Conservation (phyloP, 2,888 invertebrate genomes). For the Caenorhabditis macrosperma region DNA sequence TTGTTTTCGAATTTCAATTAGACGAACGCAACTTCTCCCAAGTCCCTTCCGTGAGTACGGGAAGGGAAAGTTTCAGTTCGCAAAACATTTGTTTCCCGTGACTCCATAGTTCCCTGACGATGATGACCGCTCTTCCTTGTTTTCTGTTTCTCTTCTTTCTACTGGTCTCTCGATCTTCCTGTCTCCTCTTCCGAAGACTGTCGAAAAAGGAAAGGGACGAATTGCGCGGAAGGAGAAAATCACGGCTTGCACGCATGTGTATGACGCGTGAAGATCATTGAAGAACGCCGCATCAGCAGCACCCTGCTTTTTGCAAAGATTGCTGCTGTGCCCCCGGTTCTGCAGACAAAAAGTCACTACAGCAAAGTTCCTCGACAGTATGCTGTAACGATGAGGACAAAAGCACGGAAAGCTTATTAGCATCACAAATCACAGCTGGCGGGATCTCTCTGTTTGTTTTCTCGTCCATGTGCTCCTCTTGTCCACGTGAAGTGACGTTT, state of each 20-base stretch:
- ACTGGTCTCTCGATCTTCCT: no score
- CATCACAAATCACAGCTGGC: constrained; percentile 11
- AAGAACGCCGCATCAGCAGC: constrained; percentile 49
- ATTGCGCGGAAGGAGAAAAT: constrained; percentile 9
- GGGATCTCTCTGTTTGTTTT: constrained; percentile 13
- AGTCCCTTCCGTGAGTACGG: no score
- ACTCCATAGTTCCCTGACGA: no score
- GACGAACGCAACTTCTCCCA: no score
- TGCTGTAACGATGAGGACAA: neutral
- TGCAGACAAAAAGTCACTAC: constrained; percentile 20
- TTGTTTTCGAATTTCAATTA: no score
- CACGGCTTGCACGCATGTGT: constrained; percentile 27
- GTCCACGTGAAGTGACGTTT: constrained; percentile 40
- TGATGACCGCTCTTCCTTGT: neutral
- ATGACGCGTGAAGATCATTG: constrained; percentile 57
- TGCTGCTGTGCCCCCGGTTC: constrained; percentile 8
- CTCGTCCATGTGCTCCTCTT: no score
- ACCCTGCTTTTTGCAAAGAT: constrained; percentile 36
- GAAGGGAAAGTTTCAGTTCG: no score
- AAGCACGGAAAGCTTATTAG: neutral
- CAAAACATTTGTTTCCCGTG: no score
- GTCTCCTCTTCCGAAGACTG: neutral
- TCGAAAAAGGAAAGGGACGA: neutral
- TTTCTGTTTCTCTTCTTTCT: neutral
- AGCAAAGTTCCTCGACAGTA: neutral